Conservation (phyloP, 2,888 invertebrate species). For the Aelia acuminata region DNA sequence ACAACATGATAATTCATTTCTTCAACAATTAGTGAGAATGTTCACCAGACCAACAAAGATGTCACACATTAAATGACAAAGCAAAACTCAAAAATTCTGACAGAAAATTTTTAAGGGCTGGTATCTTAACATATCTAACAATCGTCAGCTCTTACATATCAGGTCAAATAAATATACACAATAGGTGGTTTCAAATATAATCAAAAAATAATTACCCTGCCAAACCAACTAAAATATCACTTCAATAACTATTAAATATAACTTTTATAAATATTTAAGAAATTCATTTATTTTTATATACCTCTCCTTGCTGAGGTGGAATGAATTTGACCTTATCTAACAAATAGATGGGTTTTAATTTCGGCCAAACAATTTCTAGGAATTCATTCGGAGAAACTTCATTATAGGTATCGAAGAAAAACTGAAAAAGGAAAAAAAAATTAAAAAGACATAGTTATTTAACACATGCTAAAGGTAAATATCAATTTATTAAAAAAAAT, state of each 20-base stretch:
- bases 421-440: background rate
- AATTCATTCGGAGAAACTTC: constrained; percentile 80
- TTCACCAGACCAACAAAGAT: too few relatives aligned
- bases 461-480: background rate
- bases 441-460: background rate
- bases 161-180: too few relatives aligned
- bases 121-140: too few relatives aligned
- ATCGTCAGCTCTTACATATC: too few relatives aligned
- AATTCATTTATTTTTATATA: background rate
- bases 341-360: constrained; percentile 85
- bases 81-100: too few relatives aligned
- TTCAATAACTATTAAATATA: background rate
- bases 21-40: too few relatives aligned
- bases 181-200: too few relatives aligned
- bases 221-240: background rate
- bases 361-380: constrained; percentile 79
- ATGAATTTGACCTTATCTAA: constrained; percentile 81
- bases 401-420: constrained; percentile 68
- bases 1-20: too few relatives aligned
- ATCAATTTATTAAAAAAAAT: background rate
- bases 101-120: too few relatives aligned
- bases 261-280: background rate
- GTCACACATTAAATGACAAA: too few relatives aligned
- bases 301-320: constrained; percentile 70
- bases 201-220: background rate